Evolutionary conservation across 2,113 vertebrate genomes (phyloP).

Genomic region (Rhinogobius similis): DNA sequence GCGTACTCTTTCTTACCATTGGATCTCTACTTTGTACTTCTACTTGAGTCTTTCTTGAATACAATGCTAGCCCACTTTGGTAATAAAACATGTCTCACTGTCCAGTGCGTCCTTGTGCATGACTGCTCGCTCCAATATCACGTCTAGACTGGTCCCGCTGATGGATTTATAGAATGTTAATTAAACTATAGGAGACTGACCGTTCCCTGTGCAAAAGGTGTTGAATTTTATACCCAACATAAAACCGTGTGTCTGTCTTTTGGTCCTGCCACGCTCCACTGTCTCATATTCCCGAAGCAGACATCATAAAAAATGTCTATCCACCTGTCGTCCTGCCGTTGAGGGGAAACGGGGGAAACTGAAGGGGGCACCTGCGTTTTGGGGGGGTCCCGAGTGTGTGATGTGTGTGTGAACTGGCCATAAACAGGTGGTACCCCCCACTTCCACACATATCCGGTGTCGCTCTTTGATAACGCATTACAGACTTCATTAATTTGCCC

Average conservation of each 20-base stretch:
- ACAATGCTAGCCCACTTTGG: too few species aligned
- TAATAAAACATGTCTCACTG: not conserved
- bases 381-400: slow-evolving; percentile 53
- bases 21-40: too few species aligned
- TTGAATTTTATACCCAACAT: slow-evolving; percentile 16
- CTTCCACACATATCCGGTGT: slow-evolving; percentile 69
- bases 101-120: not conserved
- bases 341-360: slow-evolving; percentile 35
- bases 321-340: slow-evolving; percentile 77
- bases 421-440: slow-evolving; percentile 70
- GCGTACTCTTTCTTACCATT: too few species aligned
- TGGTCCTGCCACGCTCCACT: slow-evolving; percentile 48
- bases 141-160: not conserved
- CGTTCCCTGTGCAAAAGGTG: slow-evolving; percentile 22
- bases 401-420: slow-evolving; percentile 42
- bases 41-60: too few species aligned
- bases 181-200: slow-evolving; percentile 15
- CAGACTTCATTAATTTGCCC: slow-evolving; percentile 74
- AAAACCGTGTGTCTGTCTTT: slow-evolving; percentile 28
- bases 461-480: slow-evolving; percentile 78
- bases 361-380: slow-evolving; percentile 72
- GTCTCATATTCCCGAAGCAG: slow-evolving; percentile 77
- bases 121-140: not conserved
- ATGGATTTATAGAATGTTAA: slow-evolving; percentile 11
- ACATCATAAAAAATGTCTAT: slow-evolving; percentile 76